A percentile compares a stretch with the other conserved stretches of the same genome.
These are phyloP conservation scores for Drosophila pectinifera DNA, from an alignment of 1,140 invertebrate species.

Conservation along the genomic window DNA sequence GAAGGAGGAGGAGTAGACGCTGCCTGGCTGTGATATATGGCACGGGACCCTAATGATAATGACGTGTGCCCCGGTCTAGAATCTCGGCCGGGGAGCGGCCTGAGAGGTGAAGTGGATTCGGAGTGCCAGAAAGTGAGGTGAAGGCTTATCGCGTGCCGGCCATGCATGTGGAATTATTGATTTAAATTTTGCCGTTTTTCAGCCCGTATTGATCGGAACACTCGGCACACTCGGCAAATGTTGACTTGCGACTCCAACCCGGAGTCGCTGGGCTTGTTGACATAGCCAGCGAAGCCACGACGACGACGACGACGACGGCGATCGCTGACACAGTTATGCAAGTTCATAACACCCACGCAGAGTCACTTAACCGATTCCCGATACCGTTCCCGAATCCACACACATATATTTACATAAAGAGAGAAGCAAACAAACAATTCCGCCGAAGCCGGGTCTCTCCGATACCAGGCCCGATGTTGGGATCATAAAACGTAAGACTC, in stretches of 20 bases:
- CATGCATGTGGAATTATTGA: slow-evolving; percentile 64
- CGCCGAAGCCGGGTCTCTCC: slow-evolving; percentile 55
- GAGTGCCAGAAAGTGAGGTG: slow-evolving; percentile 8
- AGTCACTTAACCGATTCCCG: slow-evolving; percentile 53
- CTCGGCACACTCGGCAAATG: slow-evolving; percentile 81
- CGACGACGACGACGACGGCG: background rate
- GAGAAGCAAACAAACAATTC: slow-evolving; percentile 57
- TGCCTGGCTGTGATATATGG: slow-evolving; percentile 65
- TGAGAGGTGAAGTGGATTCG: background rate
- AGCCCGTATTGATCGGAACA: slow-evolving; percentile 54
- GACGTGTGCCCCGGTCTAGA: slow-evolving; percentile 46
- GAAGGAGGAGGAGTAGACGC: background rate
- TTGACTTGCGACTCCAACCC: slow-evolving; percentile 45
- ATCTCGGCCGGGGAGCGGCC: background rate
- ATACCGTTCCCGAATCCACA: slow-evolving; percentile 23
- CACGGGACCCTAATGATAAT: slow-evolving; percentile 72
- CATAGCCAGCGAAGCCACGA: slow-evolving; percentile 34
- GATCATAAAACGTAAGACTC: slow-evolving; percentile 53
- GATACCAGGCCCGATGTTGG: slow-evolving; percentile 49
- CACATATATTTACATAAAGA: slow-evolving; percentile 61
- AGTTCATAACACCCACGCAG: slow-evolving; percentile 79
- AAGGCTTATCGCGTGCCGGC: slow-evolving; percentile 48
- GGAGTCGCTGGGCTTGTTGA: slow-evolving; percentile 38
- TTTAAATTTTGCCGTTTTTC: slow-evolving; percentile 50
- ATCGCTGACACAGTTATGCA: slow-evolving; percentile 78